Percentiles rank a stretch among this genome's conserved stretches.
These are phyloP conservation scores for Tinea pellionella DNA, from an alignment of 2,888 invertebrate species.

Conservation along the genomic window DNA sequence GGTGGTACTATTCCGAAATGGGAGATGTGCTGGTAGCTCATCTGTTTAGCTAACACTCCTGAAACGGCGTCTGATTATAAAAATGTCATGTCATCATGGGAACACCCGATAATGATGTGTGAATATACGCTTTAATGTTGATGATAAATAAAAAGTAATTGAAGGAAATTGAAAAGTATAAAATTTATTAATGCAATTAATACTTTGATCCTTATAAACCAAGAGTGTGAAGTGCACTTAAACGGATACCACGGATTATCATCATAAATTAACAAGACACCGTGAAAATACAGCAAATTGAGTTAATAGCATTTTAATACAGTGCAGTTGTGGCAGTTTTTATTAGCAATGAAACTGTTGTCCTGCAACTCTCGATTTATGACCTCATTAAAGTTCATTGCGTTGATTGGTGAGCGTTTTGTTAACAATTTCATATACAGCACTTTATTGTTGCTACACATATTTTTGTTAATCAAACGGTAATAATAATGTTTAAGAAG, in stretches of 20 bases:
- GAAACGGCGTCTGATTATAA: too few relatives aligned
- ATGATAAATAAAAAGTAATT: too few relatives aligned
- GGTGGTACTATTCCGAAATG: too few relatives aligned
- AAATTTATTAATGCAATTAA: slow-evolving; percentile 6
- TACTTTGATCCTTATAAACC: background rate
- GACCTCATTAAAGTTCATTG: slow-evolving; percentile 31
- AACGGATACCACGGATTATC: background rate
- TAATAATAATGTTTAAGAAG: too few relatives aligned
- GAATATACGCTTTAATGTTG: too few relatives aligned
- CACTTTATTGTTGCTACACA: background rate
- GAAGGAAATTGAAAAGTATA: background rate
- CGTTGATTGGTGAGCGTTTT: slow-evolving; percentile 4
- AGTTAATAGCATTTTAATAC: slow-evolving; percentile 46
- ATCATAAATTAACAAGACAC: slow-evolving; percentile 22
- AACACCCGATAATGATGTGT: too few relatives aligned
- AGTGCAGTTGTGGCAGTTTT: slow-evolving; percentile 36
- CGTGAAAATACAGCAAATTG: slow-evolving; percentile 46
- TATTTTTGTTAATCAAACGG: background rate
- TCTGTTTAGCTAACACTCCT: too few relatives aligned
- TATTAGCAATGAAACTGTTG: slow-evolving; percentile 46
- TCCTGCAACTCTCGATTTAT: slow-evolving; percentile 37
- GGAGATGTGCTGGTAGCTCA: too few relatives aligned
- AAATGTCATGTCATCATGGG: too few relatives aligned
- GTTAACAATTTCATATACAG: background rate
- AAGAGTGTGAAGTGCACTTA: slow-evolving; percentile 13